Conservation (phyloP, 2,888 invertebrate genomes). For the Auanema freiburgensis region DNA sequence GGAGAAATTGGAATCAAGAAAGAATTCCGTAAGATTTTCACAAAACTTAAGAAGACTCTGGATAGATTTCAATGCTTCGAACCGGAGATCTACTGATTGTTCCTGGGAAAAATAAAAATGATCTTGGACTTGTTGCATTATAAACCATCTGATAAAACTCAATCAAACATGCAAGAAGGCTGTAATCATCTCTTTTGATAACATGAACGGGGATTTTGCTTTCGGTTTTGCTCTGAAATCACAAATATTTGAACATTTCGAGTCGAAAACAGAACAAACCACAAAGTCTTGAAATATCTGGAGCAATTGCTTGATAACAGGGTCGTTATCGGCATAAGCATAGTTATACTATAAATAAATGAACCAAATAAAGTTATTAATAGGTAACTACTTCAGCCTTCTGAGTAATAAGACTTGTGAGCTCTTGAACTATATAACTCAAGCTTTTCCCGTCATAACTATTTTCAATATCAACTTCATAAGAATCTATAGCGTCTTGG, state of each 20-base stretch:
- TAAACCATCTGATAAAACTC: conserved; percentile 25
- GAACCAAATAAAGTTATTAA: not conserved
- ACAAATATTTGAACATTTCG: not conserved
- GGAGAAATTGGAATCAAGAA: not conserved
- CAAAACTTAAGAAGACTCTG: too few species aligned
- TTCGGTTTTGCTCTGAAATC: conserved; percentile 33
- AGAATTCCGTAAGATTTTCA: too few species aligned
- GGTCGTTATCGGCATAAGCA: conserved; percentile 21
- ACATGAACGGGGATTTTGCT: conserved; percentile 25
- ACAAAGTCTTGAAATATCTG: not conserved
- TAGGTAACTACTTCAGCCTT: conserved; percentile 30
- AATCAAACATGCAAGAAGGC: conserved; percentile 25
- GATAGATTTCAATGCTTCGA: too few species aligned
- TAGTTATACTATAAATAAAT: not conserved
- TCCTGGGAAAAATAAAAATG: too few species aligned
- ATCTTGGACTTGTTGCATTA: too few species aligned
- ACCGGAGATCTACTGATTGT: too few species aligned
- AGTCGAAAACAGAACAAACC: conserved; percentile 5
- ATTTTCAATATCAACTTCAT: conserved; percentile 29
- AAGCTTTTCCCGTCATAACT: conserved; percentile 31
- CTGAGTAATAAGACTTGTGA: conserved; percentile 36
- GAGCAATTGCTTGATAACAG: conserved; percentile 9
- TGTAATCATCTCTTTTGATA: conserved; percentile 26
- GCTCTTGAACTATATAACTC: conserved; percentile 9
- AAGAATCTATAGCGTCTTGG: conserved; percentile 7